Percentiles rank a stretch among this genome's conserved stretches.
phyloP scores from a whole-genome alignment of 2,888 invertebrate species.

The Cheilosia vulpina region DNA sequence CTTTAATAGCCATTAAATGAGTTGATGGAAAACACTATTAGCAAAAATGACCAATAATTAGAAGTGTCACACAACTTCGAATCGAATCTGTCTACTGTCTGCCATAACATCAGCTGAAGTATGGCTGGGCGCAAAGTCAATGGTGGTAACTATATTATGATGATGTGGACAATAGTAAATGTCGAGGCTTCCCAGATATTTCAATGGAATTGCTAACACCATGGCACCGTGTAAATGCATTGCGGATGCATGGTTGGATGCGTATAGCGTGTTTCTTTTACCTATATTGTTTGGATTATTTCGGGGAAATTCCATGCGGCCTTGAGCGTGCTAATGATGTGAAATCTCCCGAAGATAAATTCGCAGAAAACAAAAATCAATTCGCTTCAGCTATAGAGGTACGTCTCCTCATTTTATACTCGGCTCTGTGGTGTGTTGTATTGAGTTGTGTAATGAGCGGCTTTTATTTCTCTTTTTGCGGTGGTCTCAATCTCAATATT shows the following conservation, averaged over 20 bases:
- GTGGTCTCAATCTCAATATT: conserved; percentile 29
- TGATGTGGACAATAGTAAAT: conserved; percentile 65
- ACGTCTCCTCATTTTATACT: conserved; percentile 25
- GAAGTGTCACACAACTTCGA: conserved; percentile 11
- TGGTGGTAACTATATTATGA: conserved; percentile 32
- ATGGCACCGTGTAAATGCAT: conserved; percentile 20
- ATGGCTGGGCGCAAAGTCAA: conserved; percentile 32
- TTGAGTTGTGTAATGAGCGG: conserved; percentile 50
- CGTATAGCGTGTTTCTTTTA: background rate
- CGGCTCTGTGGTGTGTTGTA: background rate
- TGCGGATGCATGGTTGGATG: conserved; percentile 21
- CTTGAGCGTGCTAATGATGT: conserved; percentile 42
- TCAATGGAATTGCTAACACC: conserved; percentile 37
- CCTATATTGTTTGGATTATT: background rate
- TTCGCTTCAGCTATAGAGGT: background rate
- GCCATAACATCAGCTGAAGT: conserved; percentile 57
- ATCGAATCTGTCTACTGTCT: conserved; percentile 24
- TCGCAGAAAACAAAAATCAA: conserved; percentile 36
- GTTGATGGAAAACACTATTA: conserved; percentile 1
- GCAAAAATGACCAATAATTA: conserved; percentile 2
- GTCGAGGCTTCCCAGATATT: conserved; percentile 34
- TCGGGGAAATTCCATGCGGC: conserved; percentile 51
- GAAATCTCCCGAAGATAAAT: conserved; percentile 40
- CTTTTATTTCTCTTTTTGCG: conserved; percentile 24
- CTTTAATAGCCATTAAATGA: background rate